Percentiles rank a stretch among this genome's conserved stretches.
phyloP scores from a whole-genome alignment of 37 sponge, comb jelly and placozoan species.

The Petrosia ficiformis region DNA sequence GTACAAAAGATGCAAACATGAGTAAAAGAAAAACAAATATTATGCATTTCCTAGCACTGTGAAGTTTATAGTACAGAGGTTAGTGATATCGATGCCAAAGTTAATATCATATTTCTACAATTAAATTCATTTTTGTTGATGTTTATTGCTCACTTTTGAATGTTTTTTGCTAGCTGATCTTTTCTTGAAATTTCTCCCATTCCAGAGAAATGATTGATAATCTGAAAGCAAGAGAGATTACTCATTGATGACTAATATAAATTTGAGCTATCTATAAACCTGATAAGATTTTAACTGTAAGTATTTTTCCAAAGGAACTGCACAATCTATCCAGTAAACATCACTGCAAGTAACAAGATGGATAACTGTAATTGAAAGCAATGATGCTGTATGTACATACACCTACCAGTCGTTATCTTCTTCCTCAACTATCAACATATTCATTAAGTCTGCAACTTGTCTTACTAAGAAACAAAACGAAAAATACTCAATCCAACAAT shows the following conservation, averaged over 20 bases:
- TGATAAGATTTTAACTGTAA: constrained; percentile 67
- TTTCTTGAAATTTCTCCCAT: constrained; percentile 90
- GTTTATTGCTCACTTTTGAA: constrained; percentile 50
- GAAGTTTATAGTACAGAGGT: too few relatives aligned
- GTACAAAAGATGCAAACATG: too few relatives aligned
- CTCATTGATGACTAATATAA: not conserved
- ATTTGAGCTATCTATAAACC: constrained; percentile 8
- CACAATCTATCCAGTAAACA: constrained; percentile 59
- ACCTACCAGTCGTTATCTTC: constrained; percentile 48
- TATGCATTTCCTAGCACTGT: too few relatives aligned
- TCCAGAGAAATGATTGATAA: constrained; percentile 91
- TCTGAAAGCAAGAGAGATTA: constrained; percentile 30
- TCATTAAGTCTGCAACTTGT: constrained; percentile 55
- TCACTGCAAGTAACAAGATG: constrained; percentile 41
- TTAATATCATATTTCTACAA: not conserved
- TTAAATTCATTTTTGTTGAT: not conserved
- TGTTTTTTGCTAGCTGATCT: constrained; percentile 78
- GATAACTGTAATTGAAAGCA: not conserved
- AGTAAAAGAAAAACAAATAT: too few relatives aligned
- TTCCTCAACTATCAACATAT: constrained; percentile 34
- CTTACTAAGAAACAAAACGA: constrained; percentile 8
- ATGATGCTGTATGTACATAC: not conserved
- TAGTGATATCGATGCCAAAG: too few relatives aligned
- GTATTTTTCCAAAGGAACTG: constrained; percentile 43
- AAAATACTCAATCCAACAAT: not conserved